Evolutionary conservation across 2,888 invertebrate genomes (phyloP), one percentile per base, ranked within the genome.

Genomic region (Hydropsyche betteni): DNA sequence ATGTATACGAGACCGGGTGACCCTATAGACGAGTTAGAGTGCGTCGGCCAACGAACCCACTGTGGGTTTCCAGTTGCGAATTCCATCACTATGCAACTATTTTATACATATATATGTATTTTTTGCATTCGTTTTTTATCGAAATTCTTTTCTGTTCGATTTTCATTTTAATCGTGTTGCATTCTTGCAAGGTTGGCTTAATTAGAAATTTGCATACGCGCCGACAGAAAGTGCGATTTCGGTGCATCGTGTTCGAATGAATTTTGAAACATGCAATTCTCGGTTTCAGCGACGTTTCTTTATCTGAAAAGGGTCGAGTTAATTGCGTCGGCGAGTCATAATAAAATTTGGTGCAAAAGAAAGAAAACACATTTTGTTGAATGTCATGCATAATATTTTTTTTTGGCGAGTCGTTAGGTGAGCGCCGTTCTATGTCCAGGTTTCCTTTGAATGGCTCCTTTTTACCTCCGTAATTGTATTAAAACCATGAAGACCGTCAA

Each of bases 181-280:
- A 38, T 38, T 68, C 68, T 33, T 68, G 68, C 68, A 5, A 12
- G 34, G 5, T 12, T 14, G 68, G 58, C 14, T 58, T 69, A 69
- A 69, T 69, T 69, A 51, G 51, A 44, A 44, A 69, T 69, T 69
- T 69, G 50, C 69, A 69, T 69, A 69, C 10, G 24, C n/a, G 55
- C 38, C 16, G 38, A 51, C 16, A 36, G n/a, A 44, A 36, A 64
- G 33, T 64, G 55, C 6, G 55, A 4, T 14, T 64, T 64, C 34
- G 64, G 34, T 64, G 64, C 36, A 64, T 36, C 64, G 64, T 34
- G 4, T 24, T 36, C 5, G 36, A 34, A 44, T 8, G 10, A 44
- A 8, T 44, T 44, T 44, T 44, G 10, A 10, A 8, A 8, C 5
- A 5, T 5, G 61, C 61, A 61, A 24, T 5, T 36, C 36, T 6